Conservation (phyloP, 1,140 invertebrate species). For the Drosophila virilis region DNA sequence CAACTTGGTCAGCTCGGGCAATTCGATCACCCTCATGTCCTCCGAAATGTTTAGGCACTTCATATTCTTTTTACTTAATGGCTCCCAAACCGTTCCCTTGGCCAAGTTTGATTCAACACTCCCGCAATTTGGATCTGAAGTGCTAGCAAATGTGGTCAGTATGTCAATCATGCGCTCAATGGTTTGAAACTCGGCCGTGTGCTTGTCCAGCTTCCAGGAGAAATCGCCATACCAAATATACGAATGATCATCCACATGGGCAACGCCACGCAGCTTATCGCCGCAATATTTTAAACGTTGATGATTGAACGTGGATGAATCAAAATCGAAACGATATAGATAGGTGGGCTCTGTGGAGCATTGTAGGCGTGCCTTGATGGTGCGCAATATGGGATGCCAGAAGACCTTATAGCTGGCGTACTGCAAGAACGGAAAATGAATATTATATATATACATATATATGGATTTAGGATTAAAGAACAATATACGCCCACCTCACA, state of each 20-base stretch:
- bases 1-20: slow-evolving; percentile 78
- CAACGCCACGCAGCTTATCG: slow-evolving; percentile 84
- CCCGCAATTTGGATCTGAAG: slow-evolving; percentile 75
- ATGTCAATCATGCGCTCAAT: slow-evolving; percentile 85
- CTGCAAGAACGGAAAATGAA: slow-evolving; percentile 28
- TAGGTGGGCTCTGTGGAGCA: slow-evolving; percentile 71
- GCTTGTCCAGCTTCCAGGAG: slow-evolving; percentile 80
- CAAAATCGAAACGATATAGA: slow-evolving; percentile 84
- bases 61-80: slow-evolving; percentile 53
- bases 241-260: slow-evolving; percentile 87
- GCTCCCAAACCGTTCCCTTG: slow-evolving; percentile 54
- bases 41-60: slow-evolving; percentile 84
- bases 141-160: slow-evolving; percentile 81
- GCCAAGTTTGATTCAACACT: slow-evolving; percentile 33
- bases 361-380: slow-evolving; percentile 57
- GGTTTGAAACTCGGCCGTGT: slow-evolving; percentile 71
- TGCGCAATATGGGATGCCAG: slow-evolving; percentile 80
- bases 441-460: neutral
- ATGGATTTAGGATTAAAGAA: neutral
- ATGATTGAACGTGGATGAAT: slow-evolving; percentile 74
- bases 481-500: slow-evolving; percentile 56
- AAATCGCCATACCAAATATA: slow-evolving; percentile 86
- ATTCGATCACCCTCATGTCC: slow-evolving; percentile 64
- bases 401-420: slow-evolving; percentile 83
- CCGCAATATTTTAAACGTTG: slow-evolving; percentile 73